Percentiles rank a stretch among this genome's conserved stretches.
Conservation (phyloP, 2,797 vertebrate genomes). For the Gymnopithys bicolor region DNA sequence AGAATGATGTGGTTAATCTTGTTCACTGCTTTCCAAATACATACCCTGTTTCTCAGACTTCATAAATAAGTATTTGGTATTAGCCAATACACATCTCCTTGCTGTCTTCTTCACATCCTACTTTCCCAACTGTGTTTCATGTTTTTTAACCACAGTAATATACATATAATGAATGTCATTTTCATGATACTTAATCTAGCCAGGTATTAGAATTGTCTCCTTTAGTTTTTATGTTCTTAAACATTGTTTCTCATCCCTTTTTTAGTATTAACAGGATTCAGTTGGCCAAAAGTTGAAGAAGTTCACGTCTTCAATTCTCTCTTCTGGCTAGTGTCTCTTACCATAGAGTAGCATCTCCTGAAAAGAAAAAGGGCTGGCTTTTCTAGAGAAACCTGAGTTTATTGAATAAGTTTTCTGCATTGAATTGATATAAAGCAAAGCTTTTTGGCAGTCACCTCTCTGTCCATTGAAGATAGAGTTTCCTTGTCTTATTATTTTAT, state of each 20-base stretch:
- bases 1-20: slow-evolving; percentile 36
- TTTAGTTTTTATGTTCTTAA: not conserved
- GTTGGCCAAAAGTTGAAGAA: not conserved
- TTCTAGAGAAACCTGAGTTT: not conserved
- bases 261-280: not conserved
- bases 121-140: not conserved
- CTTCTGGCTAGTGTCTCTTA: not conserved
- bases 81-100: not conserved
- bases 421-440: slow-evolving; percentile 9
- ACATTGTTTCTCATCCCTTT: not conserved
- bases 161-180: not conserved
- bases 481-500: slow-evolving; percentile 25
- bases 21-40: not conserved
- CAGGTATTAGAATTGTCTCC: not conserved
- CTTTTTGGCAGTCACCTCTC: not conserved
- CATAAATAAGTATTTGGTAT: not conserved
- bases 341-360: not conserved
- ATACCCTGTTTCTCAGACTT: not conserved
- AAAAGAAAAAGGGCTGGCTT: not conserved
- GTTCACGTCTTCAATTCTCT: not conserved
- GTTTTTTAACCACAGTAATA: not conserved
- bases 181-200: not conserved
- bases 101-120: not conserved
- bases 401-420: not conserved
- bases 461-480: slow-evolving; percentile 16